Conservation (phyloP, 2,113 vertebrate species). For the Brachyistius frenatus region DNA sequence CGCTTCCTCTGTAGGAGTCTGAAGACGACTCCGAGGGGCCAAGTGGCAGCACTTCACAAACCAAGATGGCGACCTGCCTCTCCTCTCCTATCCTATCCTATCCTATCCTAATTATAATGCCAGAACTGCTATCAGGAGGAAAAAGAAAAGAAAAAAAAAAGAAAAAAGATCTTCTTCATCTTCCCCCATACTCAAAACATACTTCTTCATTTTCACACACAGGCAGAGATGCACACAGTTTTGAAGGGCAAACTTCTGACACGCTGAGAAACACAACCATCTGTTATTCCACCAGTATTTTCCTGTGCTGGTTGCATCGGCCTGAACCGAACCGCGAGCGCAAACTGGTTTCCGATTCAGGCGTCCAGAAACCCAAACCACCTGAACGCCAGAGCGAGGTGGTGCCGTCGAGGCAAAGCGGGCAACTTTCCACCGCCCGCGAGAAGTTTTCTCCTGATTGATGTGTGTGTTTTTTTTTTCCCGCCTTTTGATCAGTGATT, state of each 20-base stretch:
- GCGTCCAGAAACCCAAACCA: background rate
- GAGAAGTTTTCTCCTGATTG: slow-evolving; percentile 73
- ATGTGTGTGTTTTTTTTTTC: slow-evolving; percentile 75
- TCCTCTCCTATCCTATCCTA: slow-evolving; percentile 34
- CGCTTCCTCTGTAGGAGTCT: slow-evolving; percentile 47
- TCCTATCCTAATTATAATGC: slow-evolving; percentile 58
- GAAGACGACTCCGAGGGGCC: slow-evolving; percentile 68
- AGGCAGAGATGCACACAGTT: slow-evolving; percentile 13
- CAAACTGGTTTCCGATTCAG: background rate
- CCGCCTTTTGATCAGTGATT: slow-evolving; percentile 85
- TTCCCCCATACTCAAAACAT: background rate
- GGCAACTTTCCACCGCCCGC: slow-evolving; percentile 26
- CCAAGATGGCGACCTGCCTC: slow-evolving; percentile 67
- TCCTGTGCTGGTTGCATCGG: background rate
- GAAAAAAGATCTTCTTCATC: slow-evolving; percentile 6
- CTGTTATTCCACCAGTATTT: slow-evolving; percentile 25
- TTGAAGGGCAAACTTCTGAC: background rate
- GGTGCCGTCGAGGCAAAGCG: accelerated
- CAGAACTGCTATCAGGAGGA: slow-evolving; percentile 28
- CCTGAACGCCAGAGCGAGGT: background rate
- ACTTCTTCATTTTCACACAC: slow-evolving; percentile 9
- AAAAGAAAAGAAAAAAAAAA: background rate
- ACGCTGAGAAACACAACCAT: slow-evolving; percentile 52
- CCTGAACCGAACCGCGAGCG: background rate
- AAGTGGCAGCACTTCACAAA: slow-evolving; percentile 81